These are phyloP conservation scores for Ligdia adustata DNA, from an alignment of 2,888 invertebrate species.

Conservation along the genomic window DNA sequence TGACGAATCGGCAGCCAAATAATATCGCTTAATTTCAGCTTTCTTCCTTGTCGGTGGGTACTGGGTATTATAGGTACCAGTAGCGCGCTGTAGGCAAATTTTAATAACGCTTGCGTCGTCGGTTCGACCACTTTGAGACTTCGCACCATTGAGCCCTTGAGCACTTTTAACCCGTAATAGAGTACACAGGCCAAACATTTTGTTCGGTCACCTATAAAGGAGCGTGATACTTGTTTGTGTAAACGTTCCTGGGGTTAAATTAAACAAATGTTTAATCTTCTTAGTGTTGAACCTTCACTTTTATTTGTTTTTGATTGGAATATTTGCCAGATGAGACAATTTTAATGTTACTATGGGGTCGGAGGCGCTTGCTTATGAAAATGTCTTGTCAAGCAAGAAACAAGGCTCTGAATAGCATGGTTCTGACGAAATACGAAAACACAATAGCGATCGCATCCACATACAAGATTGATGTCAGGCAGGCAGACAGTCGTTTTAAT, in stretches of 20 bases:
- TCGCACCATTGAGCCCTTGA: constrained; percentile 68
- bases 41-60: constrained; percentile 62
- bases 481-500: too few species aligned
- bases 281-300: too few species aligned
- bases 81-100: constrained; percentile 69
- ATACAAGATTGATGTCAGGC: too few species aligned
- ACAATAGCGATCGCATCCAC: too few species aligned
- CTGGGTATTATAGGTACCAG: too few species aligned
- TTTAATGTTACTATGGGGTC: too few species aligned
- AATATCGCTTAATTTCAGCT: constrained; percentile 67
- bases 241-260: background rate
- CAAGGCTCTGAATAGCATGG: too few species aligned
- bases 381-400: too few species aligned
- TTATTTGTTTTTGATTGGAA: too few species aligned
- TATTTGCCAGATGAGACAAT: too few species aligned
- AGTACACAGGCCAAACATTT: constrained; percentile 48
- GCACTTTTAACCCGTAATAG: constrained; percentile 60
- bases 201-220: constrained; percentile 29
- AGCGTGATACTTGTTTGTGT: constrained; percentile 1
- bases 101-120: constrained; percentile 72
- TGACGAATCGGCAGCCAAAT: constrained; percentile 64
- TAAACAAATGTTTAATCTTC: background rate
- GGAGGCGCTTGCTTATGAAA: too few species aligned
- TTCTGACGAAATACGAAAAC: too few species aligned
- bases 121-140: constrained; percentile 57